Evolutionary conservation across 2,113 vertebrate genomes (phyloP).

Genomic region (Megaceryle maxima): DNA sequence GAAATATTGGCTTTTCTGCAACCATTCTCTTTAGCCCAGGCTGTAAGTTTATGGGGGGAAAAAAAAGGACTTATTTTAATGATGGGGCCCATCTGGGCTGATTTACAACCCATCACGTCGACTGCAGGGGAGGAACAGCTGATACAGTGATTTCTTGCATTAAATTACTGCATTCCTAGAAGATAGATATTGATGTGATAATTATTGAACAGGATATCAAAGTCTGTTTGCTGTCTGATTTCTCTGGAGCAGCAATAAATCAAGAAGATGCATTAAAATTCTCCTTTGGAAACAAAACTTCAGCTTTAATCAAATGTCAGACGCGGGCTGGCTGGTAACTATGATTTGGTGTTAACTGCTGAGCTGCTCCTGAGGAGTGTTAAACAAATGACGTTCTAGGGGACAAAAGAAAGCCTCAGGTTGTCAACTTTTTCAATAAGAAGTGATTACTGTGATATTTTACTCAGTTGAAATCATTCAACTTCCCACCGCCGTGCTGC

Average conservation of each 20-base stretch:
- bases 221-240: conserved; percentile 25
- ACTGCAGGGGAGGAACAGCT: neutral
- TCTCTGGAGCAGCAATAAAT: conserved; percentile 4
- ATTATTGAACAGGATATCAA: conserved; percentile 27
- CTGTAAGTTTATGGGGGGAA: neutral
- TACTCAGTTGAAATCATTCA: neutral
- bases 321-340: neutral
- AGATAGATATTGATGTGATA: conserved; percentile 41
- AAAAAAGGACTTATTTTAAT: neutral
- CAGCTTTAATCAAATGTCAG: neutral
- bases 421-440: neutral
- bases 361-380: neutral
- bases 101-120: neutral
- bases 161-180: neutral
- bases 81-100: neutral
- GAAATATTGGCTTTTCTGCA: neutral
- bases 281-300: neutral
- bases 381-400: neutral
- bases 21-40: neutral
- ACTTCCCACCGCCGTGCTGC: neutral
- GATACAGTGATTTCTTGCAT: neutral
- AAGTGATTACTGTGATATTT: neutral
- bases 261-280: conserved; percentile 6
- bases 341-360: neutral
- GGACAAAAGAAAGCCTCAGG: neutral